These are phyloP conservation scores for Diorhabda carinulata DNA, from an alignment of 1,140 invertebrate species.

Conservation along the genomic window DNA sequence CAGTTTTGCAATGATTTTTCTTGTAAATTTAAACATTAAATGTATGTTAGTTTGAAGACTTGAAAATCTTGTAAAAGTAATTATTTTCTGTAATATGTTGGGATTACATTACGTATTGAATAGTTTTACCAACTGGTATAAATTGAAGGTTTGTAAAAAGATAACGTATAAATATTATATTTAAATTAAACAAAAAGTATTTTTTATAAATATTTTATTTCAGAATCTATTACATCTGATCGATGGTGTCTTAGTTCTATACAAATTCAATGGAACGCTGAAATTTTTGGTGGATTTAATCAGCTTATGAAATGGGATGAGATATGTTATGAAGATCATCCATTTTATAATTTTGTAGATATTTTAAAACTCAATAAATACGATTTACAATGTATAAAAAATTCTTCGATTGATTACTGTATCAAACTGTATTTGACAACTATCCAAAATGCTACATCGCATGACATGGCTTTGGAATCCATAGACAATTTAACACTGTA, in stretches of 20 bases:
- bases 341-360: conserved; percentile 30
- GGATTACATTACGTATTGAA: not conserved
- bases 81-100: not conserved
- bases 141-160: too few relatives aligned
- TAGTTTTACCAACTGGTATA: too few relatives aligned
- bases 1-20: too few relatives aligned
- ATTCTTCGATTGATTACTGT: conserved; percentile 50
- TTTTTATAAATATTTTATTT: conserved; percentile 17
- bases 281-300: conserved; percentile 49
- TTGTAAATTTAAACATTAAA: too few relatives aligned
- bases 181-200: too few relatives aligned
- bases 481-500: conserved; percentile 56
- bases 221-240: conserved; percentile 48
- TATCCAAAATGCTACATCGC: conserved; percentile 61
- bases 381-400: conserved; percentile 50
- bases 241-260: conserved; percentile 44
- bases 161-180: too few relatives aligned
- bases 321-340: conserved; percentile 29
- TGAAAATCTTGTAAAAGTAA: not conserved
- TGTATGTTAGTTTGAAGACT: not conserved
- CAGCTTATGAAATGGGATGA: conserved; percentile 40
- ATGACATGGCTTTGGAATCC: conserved; percentile 52
- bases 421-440: conserved; percentile 52
- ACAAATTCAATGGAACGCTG: conserved; percentile 53
- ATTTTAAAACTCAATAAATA: conserved; percentile 47